Base-by-base conservation (phyloP, 2,797 vertebrate species). In the Alcedo quadribrachys region DNA sequence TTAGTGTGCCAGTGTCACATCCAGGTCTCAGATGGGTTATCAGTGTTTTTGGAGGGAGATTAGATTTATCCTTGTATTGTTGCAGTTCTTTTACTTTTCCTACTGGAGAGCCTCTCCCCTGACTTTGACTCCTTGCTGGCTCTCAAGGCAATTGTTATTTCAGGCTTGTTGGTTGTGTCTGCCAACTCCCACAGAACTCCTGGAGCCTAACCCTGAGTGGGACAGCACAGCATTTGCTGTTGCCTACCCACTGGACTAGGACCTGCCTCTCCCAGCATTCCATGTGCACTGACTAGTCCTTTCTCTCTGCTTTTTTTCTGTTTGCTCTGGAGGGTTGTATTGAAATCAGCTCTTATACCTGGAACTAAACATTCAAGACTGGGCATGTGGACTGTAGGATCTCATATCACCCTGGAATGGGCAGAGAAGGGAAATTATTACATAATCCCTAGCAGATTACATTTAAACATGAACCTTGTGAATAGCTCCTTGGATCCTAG, bases 381-480 rank as follows among this genome's bases (percentile, higher is more conserved):
- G 6, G 86, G 25, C 90, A 61, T 71, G 88, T 54, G 79, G 45
- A 37, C 35, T 77, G 46, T 46, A 77, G 57, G 88, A 90, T 87
- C 81, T 67, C 78, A 57, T 75, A 94, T 43, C 63, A 86, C 67
- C 76, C 70, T 90, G 65, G 45, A 93, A 82, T 40, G 53, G 70
- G 65, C 78, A 89, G 93, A 92, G 63, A 88, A 65, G 88, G 91
- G 90, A 95, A 94, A 77, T 90, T 57, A 32, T 90, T 95, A 89
- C 2, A 0, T 94, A 92, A 89, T 85, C 46, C 51, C 13, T 55
- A 78, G 62, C 66, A 92, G 91, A 94, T 94, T 89, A 33, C 55
- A 91, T 92, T 14, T 85, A 65, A 88, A 78, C 43, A 32, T 78
- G 68, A 60, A 54, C 30, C 5, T 68, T 51, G 43, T 77, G 75